Conservation (phyloP, 2,888 invertebrate genomes). For the Teleogryllus oceanicus region DNA sequence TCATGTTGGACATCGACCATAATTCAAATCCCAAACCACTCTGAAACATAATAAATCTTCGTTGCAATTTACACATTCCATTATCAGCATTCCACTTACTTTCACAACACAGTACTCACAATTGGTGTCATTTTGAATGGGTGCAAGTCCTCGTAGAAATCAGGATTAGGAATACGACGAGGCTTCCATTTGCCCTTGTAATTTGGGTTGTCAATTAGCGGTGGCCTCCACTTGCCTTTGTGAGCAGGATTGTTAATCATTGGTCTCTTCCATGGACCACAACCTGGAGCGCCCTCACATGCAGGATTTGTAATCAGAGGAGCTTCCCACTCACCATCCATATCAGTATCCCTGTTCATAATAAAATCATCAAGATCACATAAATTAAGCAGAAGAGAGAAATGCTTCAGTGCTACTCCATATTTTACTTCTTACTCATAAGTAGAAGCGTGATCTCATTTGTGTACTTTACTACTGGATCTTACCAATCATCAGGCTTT, state of each 20-base stretch:
- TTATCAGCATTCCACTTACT: too few species aligned
- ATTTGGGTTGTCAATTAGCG: constrained; percentile 86
- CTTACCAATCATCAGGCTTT: constrained; percentile 84
- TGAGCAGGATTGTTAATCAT: constrained; percentile 83
- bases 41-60: constrained; percentile 51
- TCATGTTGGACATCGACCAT: constrained; percentile 96
- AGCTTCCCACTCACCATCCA: constrained; percentile 99
- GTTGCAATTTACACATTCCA: too few species aligned
- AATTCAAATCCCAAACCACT: constrained; percentile 92
- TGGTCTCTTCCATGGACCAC: constrained; percentile 86
- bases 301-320: constrained; percentile 86
- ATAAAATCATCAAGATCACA: neutral
- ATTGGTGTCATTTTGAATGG: constrained; percentile 90
- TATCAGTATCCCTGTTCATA: constrained; percentile 76
- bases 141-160: constrained; percentile 84
- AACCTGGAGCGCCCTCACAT: constrained; percentile 77
- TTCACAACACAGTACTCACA: constrained; percentile 58
- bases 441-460: too few species aligned
- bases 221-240: constrained; percentile 91
- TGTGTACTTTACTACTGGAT: constrained; percentile 23
- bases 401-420: neutral
- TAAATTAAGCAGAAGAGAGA: neutral
- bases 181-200: constrained; percentile 95
- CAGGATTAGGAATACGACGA: constrained; percentile 81
- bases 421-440: too few species aligned